These are phyloP conservation scores for Glandiceps talaboti DNA, from an alignment of 53 echinoderm and acorn worm genomes.

Conservation along the genomic window DNA sequence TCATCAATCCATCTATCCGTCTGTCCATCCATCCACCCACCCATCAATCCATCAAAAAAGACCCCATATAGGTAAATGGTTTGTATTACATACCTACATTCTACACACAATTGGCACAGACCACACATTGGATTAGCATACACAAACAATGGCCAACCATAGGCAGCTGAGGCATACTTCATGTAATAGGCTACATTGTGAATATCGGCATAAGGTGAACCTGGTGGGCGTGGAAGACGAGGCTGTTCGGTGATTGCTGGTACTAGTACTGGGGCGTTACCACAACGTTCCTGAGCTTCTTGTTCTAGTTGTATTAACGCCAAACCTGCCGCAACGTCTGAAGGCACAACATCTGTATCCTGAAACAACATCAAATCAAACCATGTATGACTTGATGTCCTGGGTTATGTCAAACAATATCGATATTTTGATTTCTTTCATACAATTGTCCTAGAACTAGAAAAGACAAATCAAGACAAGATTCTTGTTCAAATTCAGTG, in stretches of 20 bases:
- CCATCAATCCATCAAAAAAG: too few relatives aligned
- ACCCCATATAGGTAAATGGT: too few relatives aligned
- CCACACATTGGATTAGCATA: constrained; percentile 56
- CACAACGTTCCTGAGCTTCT: constrained; percentile 37
- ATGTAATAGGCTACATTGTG: constrained; percentile 31
- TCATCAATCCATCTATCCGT: too few relatives aligned
- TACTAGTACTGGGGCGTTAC: constrained; percentile 2
- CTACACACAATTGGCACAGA: constrained; percentile 42
- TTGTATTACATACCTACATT: constrained; percentile 46
- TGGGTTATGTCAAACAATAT: too few relatives aligned
- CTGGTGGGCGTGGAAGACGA: constrained; percentile 12
- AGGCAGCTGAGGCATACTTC: constrained; percentile 50
- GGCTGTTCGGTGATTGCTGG: background rate
- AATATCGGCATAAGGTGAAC: constrained; percentile 19
- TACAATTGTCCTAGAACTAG: too few relatives aligned
- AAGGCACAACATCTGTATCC: constrained; percentile 74
- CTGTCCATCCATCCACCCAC: too few relatives aligned
- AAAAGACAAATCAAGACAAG: too few relatives aligned
- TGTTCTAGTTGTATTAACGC: constrained; percentile 85
- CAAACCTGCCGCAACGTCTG: constrained; percentile 85
- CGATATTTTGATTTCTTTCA: too few relatives aligned
- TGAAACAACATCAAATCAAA: too few relatives aligned
- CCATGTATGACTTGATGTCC: too few relatives aligned
- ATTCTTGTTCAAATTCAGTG: background rate
- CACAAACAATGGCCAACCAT: constrained; percentile 64